A percentile compares a stretch with the other conserved stretches of the same genome.
phyloP scores from a whole-genome alignment of 2,113 vertebrate genomes.

The Rhabdornis inornatus region DNA sequence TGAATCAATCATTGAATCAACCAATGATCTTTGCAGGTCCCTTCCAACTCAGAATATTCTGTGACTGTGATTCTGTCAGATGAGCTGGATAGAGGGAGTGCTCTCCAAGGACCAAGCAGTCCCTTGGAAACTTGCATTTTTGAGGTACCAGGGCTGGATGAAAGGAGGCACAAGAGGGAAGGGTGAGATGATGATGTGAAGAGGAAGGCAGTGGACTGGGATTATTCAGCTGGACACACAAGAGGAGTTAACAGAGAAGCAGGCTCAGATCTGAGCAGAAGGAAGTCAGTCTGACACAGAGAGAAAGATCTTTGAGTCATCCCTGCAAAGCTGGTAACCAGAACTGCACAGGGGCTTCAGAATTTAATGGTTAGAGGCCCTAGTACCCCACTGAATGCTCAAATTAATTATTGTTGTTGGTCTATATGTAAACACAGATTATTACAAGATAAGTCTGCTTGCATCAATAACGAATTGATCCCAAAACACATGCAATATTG shows the following conservation, averaged over 20 bases:
- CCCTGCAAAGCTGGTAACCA: not conserved
- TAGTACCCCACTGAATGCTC: not conserved
- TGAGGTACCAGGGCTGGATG: not conserved
- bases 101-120: rapidly evolving
- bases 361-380: not conserved
- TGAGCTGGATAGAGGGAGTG: not conserved
- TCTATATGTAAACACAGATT: not conserved
- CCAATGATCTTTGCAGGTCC: not conserved
- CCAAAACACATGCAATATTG: not conserved
- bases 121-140: not conserved
- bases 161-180: not conserved
- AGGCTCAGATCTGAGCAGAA: not conserved
- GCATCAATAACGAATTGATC: not conserved
- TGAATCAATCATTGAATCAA: no score
- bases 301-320: not conserved
- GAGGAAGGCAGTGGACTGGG: not conserved
- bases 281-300: not conserved
- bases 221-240: not conserved
- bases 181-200: not conserved
- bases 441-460: not conserved
- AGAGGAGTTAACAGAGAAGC: not conserved
- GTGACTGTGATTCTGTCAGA: not conserved
- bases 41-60: not conserved
- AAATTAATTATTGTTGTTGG: not conserved
- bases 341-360: not conserved